Conservation (phyloP, 2,113 vertebrate species). For the Sinocyclocheilus rhinocerous region DNA sequence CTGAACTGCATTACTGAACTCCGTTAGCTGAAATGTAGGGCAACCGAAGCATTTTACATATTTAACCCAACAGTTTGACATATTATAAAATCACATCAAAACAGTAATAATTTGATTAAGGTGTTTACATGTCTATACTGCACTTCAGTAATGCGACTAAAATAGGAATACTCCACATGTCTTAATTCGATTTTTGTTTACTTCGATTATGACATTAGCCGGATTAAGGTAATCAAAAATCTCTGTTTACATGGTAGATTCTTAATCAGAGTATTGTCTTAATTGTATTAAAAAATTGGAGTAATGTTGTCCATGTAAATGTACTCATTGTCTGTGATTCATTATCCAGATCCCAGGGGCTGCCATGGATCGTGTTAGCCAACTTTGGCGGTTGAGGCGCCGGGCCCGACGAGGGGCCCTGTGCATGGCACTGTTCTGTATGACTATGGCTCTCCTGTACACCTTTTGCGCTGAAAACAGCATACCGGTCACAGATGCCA, state of each 20-base stretch:
- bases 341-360: constrained; percentile 70
- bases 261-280: no score
- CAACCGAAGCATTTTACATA: not conserved
- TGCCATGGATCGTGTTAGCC: constrained; percentile 75
- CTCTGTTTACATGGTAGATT: no score
- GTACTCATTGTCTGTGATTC: not conserved
- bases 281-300: no score
- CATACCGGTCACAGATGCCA: constrained; percentile 76
- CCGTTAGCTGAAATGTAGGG: not conserved
- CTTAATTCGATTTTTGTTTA: no score
- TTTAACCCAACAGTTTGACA: not conserved
- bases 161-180: no score
- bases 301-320: no score
- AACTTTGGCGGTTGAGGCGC: constrained; percentile 75
- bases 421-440: constrained; percentile 77
- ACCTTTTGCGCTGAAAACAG: constrained; percentile 80
- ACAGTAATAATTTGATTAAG: no score
- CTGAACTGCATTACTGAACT: not conserved
- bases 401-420: constrained; percentile 73
- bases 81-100: no score
- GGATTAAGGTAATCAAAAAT: no score
- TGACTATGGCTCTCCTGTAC: constrained; percentile 77
- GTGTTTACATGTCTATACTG: no score
- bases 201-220: no score
- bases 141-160: no score